phyloP scores from a whole-genome alignment of 2,888 invertebrate genomes.

The Hypena proboscidalis region DNA sequence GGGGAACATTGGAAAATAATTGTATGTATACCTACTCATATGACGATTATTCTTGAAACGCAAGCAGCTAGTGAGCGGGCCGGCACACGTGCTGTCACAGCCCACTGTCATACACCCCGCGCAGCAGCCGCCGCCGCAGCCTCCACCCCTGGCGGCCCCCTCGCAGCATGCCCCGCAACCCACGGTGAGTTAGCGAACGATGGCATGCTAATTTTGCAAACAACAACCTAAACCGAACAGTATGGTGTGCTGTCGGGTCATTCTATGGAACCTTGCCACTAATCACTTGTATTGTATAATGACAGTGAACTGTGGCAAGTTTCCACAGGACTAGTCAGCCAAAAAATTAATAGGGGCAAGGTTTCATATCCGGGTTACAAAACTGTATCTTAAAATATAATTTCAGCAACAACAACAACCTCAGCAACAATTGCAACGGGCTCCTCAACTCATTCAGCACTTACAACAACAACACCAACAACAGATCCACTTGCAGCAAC shows the following conservation, averaged over 20 bases:
- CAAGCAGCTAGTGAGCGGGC: slow-evolving; percentile 73
- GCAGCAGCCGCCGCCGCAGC: slow-evolving; percentile 80
- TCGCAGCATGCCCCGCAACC: slow-evolving; percentile 63
- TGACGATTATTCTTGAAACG: slow-evolving; percentile 16
- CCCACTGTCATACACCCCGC: slow-evolving; percentile 80
- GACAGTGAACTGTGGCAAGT: no score
- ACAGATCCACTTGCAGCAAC: slow-evolving; percentile 55
- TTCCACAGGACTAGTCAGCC: neutral
- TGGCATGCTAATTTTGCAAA: no score
- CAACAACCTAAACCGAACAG: no score
- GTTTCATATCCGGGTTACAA: no score
- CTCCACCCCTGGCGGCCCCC: slow-evolving; percentile 65
- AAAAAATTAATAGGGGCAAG: no score
- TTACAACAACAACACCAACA: slow-evolving; percentile 60
- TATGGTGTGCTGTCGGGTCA: no score
- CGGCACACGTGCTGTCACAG: slow-evolving; percentile 76
- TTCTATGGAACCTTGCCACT: no score
- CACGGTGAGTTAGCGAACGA: slow-evolving; percentile 55
- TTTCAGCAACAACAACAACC: slow-evolving; percentile 48
- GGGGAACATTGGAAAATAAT: no score
- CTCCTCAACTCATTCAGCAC: slow-evolving; percentile 63
- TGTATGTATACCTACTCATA: no score
- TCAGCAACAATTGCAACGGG: slow-evolving; percentile 45
- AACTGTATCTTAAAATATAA: slow-evolving; percentile 15
- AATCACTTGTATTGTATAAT: no score